Base-by-base conservation (phyloP, 92 coral and sea anemone genomes). In the Actinostola sp. region DNA sequence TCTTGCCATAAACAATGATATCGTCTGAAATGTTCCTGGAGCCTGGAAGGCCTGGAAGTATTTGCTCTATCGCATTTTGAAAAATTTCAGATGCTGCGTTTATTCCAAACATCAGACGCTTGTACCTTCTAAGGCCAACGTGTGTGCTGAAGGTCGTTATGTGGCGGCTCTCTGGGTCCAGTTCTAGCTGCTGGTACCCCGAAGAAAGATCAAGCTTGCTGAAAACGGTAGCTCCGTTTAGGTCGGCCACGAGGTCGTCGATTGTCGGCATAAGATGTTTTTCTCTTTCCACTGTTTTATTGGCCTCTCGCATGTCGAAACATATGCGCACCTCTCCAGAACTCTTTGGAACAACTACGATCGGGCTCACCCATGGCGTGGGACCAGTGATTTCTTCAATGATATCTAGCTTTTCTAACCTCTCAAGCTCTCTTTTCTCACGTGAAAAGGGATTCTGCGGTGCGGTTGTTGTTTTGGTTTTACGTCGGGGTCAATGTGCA, bases 281-380 rank as follows among this genome's bases (percentile, higher is more conserved):
- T 45, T 75, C 89, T 58, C 76, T n/a, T 27, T 73, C 62, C 2
- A 89, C 79, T 19, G 85, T 82, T 34, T 70, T 68, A 61, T 88
- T 88, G 21, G 93, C 79, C 63, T 84, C 87, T 56, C 83, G 85
- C 90, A 84, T 80, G 71, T 84, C 90, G 58, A 89, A 88, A 26
- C 95, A 89, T 21, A 80, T 43, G 32, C 88, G 50, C 17, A 89
- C 81, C 36, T 77, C 76, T 2, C 86, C 88, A 24, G 89, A 84
- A 21, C 52, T 44, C 56, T 89, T 89, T 12, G 87, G 89, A 32
- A 84, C 93, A 1, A 80, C 66, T 9, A 84, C 93, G 41, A 89
- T 80, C 3, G 90, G 88, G 65, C 90, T 81, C 49, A 81, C 94
- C 88, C 88, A 85, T 1, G 94, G 83, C 14, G 85, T 89, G 24